Conservation (phyloP, 2,888 invertebrate genomes). For the Malacosoma neustria region DNA sequence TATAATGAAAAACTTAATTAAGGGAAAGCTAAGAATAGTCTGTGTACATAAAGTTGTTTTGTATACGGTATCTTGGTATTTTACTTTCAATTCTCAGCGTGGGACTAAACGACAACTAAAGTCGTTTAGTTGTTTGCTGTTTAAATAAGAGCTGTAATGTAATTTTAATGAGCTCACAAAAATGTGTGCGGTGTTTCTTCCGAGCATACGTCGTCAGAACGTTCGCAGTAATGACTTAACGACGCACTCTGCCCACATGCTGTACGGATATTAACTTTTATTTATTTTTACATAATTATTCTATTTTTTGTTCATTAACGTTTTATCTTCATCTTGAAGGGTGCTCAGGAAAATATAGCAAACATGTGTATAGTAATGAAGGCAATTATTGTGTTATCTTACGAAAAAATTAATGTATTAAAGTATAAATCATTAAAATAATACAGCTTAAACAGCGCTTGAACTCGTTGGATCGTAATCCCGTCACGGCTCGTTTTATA, state of each 20-base stretch:
- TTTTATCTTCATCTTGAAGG: neutral
- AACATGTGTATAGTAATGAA: no score
- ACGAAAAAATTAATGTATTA: no score
- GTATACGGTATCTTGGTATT: slow-evolving; percentile 20
- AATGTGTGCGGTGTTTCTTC: slow-evolving; percentile 46
- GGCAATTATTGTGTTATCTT: no score
- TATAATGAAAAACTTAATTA: neutral
- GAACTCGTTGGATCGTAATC: no score
- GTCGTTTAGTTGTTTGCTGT: slow-evolving; percentile 68
- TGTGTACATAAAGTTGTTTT: slow-evolving; percentile 7
- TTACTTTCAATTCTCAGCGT: slow-evolving; percentile 56
- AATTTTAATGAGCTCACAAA: slow-evolving; percentile 70
- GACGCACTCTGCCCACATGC: neutral
- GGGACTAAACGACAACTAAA: slow-evolving; percentile 57
- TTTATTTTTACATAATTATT: slow-evolving; percentile 1
- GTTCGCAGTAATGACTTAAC: slow-evolving; percentile 18
- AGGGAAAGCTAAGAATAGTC: neutral
- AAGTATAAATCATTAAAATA: no score
- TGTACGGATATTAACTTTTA: slow-evolving; percentile 1
- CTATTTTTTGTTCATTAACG: slow-evolving; percentile 1
- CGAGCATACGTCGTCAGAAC: slow-evolving; percentile 22
- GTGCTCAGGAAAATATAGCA: neutral
- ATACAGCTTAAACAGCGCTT: no score
- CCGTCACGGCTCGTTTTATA: no score
- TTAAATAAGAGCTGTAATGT: slow-evolving; percentile 70